These are phyloP conservation scores for Mus spretus DNA, from an alignment of 2,797 vertebrate species.

Conservation along the genomic window DNA sequence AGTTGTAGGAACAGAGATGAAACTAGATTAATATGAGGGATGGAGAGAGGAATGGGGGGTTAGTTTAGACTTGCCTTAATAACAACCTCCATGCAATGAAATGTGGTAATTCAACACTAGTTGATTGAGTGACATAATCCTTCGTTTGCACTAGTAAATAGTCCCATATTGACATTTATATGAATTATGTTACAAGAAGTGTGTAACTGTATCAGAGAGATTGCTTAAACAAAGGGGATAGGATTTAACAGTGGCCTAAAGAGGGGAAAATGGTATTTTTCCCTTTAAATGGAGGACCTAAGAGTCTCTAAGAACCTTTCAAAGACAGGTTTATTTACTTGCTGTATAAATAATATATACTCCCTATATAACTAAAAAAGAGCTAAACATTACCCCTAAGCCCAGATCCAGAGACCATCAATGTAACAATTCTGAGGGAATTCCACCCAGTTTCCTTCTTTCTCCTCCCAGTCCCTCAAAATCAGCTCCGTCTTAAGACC, in stretches of 20 bases:
- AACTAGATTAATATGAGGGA: conserved; percentile 60
- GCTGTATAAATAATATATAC: conserved; percentile 42
- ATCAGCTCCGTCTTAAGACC: conserved; percentile 24
- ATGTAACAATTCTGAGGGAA: not conserved
- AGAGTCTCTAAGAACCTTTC: not conserved
- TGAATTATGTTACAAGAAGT: conserved; percentile 73
- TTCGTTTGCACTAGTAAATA: conserved; percentile 66
- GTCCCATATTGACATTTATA: conserved; percentile 71
- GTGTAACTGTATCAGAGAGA: conserved; percentile 67
- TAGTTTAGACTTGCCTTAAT: conserved; percentile 77
- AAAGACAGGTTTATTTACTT: conserved; percentile 42
- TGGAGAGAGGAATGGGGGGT: conserved; percentile 44
- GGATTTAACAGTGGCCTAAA: conserved; percentile 56
- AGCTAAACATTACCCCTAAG: conserved; percentile 27
- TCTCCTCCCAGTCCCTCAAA: not conserved
- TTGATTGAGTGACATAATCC: conserved; percentile 77
- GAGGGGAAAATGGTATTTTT: not conserved
- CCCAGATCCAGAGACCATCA: conserved; percentile 42
- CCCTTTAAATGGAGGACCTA: conserved; percentile 37
- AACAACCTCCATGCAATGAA: conserved; percentile 62
- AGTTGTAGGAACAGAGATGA: not conserved
- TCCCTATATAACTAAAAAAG: conserved; percentile 42
- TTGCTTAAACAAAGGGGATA: conserved; percentile 61
- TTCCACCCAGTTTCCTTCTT: not conserved
- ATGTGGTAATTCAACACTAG: conserved; percentile 69